A percentile compares a stretch with the other conserved stretches of the same genome.
Evolutionary conservation across 2,797 vertebrate species (phyloP).

Genomic region (Sebastes miniatus): DNA sequence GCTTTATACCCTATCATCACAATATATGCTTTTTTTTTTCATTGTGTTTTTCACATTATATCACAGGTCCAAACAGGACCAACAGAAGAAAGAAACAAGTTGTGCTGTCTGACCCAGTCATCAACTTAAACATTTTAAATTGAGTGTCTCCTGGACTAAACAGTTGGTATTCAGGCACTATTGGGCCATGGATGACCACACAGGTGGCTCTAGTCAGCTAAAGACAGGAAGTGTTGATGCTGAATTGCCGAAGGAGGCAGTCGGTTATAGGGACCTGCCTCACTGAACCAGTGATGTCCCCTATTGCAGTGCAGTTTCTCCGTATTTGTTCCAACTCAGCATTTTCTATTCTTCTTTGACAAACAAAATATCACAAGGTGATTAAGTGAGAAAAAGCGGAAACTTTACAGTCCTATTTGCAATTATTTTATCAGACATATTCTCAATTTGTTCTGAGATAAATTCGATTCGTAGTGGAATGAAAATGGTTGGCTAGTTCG

Average conservation of each 20-base stretch:
- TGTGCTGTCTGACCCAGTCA: neutral
- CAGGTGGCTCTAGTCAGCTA: slow-evolving; percentile 3
- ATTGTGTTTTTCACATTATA: too few relatives aligned
- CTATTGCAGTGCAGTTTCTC: neutral
- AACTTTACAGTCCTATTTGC: neutral
- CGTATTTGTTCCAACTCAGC: neutral
- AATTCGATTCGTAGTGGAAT: neutral
- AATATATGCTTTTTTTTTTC: neutral
- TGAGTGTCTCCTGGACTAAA: neutral
- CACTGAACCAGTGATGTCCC: neutral
- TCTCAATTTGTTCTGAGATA: neutral
- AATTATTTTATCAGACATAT: neutral
- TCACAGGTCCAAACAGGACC: too few relatives aligned
- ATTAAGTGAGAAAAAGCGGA: neutral
- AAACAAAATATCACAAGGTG: neutral
- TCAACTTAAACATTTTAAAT: neutral
- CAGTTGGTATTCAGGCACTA: neutral
- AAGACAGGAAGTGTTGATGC: neutral
- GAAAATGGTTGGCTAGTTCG: neutral
- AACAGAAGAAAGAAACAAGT: too few relatives aligned
- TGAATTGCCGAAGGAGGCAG: neutral
- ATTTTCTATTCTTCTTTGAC: neutral
- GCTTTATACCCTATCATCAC: neutral
- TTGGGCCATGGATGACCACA: neutral
- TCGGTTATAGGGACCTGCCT: neutral